Evolutionary conservation across 2,888 invertebrate species (phyloP).

Genomic region (Napeogenes inachia): DNA sequence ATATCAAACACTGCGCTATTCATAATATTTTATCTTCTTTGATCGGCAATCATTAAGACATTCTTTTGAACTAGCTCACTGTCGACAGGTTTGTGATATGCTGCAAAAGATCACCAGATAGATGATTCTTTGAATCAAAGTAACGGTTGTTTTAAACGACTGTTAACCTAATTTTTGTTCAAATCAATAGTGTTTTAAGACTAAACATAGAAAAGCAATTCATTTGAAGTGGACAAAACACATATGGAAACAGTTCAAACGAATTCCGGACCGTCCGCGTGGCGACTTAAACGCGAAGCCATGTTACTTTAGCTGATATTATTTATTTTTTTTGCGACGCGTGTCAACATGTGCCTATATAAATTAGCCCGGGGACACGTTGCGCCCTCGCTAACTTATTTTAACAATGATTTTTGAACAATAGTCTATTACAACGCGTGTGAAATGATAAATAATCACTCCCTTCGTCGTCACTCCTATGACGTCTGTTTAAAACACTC

Average conservation of each 20-base stretch:
- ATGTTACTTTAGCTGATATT: constrained; percentile 62
- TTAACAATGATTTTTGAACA: constrained; percentile 71
- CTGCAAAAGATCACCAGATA: constrained; percentile 27
- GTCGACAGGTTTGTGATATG: constrained; percentile 31
- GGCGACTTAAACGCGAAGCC: constrained; percentile 65
- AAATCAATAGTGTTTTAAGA: constrained; percentile 14
- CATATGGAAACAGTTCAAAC: constrained; percentile 46
- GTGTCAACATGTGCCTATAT: constrained; percentile 75
- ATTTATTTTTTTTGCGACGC: constrained; percentile 64
- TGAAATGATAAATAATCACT: constrained; percentile 64
- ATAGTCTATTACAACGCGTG: constrained; percentile 69
- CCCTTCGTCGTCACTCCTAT: constrained; percentile 39
- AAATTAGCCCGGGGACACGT: constrained; percentile 72
- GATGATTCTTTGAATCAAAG: constrained; percentile 35
- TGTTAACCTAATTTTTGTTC: constrained; percentile 49
- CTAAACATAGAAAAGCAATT: constrained; percentile 43
- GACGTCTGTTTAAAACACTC: constrained; percentile 31
- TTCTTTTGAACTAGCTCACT: constrained; percentile 29
- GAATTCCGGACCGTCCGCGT: constrained; percentile 48
- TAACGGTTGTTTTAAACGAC: constrained; percentile 43
- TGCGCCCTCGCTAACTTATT: constrained; percentile 70
- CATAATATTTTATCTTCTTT: background rate
- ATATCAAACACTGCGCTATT: background rate
- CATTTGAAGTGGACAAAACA: constrained; percentile 55
- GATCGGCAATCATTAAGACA: constrained; percentile 8